phyloP scores from a whole-genome alignment of 2,113 vertebrate genomes.

The Falco punctatus region DNA sequence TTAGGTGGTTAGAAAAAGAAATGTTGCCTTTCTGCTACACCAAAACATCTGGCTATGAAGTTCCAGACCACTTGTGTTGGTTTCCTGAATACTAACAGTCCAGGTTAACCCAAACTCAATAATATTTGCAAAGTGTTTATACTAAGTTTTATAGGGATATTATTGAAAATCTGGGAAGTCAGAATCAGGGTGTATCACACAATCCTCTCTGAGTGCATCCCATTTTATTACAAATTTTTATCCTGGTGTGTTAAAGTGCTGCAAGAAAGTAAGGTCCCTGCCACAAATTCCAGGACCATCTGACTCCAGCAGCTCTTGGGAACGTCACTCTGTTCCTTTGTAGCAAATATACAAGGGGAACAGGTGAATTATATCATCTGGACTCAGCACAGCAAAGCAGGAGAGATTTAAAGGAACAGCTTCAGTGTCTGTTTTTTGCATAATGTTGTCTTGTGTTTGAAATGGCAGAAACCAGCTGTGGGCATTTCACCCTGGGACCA shows the following conservation, averaged over 20 bases:
- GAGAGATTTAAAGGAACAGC: neutral
- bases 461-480: neutral
- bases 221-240: neutral
- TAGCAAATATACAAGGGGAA: neutral
- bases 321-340: neutral
- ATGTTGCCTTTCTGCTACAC: neutral
- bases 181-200: neutral
- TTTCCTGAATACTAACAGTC: neutral
- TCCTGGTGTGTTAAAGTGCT: neutral
- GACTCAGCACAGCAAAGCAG: neutral
- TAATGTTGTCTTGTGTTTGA: neutral
- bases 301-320: neutral
- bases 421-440: neutral
- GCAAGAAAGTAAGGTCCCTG: neutral
- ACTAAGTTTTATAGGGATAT: neutral
- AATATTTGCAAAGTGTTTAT: neutral
- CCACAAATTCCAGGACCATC: neutral
- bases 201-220: neutral
- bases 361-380: neutral
- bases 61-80: neutral
- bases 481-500: neutral
- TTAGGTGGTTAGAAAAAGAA: neutral
- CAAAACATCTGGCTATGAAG: neutral
- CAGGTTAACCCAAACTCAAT: neutral
- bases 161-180: neutral